These are phyloP conservation scores for Medauroidea extradentata DNA, from an alignment of 1,140 invertebrate species.

Conservation along the genomic window DNA sequence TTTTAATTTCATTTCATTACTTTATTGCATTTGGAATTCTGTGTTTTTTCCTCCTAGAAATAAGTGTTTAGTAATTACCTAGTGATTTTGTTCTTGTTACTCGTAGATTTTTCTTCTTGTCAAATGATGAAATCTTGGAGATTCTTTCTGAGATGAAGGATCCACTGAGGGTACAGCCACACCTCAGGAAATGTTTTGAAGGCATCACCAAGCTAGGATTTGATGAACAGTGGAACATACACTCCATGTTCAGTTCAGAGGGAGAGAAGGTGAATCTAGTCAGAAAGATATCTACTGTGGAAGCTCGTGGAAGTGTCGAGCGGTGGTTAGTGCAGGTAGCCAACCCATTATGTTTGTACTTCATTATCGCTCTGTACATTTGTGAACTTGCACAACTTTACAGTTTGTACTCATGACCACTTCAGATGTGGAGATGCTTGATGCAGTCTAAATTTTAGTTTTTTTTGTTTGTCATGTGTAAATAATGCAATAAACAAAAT, in stretches of 20 bases:
- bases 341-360: background rate
- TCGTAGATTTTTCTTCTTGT: conserved; percentile 90
- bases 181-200: conserved; percentile 91
- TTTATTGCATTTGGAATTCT: no score
- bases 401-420: no score
- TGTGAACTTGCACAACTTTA: background rate
- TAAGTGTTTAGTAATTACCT: no score
- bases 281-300: conserved; percentile 66
- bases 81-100: no score
- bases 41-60: no score
- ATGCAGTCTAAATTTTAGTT: background rate
- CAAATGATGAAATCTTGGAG: conserved; percentile 93
- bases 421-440: background rate
- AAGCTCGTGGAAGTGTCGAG: conserved; percentile 84
- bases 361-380: background rate
- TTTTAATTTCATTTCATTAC: no score
- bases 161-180: conserved; percentile 79
- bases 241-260: conserved; percentile 81
- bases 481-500: background rate
- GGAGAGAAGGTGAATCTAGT: conserved; percentile 71
- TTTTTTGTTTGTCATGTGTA: background rate
- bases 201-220: conserved; percentile 69
- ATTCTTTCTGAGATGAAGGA: conserved; percentile 92
- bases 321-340: conserved; percentile 78
- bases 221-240: conserved; percentile 71